Evolutionary conservation across 2,888 invertebrate species (phyloP).

Genomic region (Eristalis intricaria): DNA sequence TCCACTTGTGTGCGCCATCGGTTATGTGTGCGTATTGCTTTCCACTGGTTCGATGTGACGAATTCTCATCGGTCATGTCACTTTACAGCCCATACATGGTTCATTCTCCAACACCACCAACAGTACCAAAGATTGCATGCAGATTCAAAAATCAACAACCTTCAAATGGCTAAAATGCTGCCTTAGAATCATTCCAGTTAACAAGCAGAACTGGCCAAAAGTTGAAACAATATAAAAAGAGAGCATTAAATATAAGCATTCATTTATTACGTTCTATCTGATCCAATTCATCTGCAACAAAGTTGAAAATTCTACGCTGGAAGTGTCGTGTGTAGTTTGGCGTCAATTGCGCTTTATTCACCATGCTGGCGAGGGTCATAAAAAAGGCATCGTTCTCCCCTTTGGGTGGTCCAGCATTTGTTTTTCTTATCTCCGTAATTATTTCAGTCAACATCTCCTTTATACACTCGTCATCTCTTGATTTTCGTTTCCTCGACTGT

Average conservation of each 20-base stretch:
- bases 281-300: constrained; percentile 36
- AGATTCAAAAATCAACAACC: too few species aligned
- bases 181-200: too few species aligned
- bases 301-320: constrained; percentile 29
- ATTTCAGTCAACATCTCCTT: constrained; percentile 12
- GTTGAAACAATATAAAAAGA: not conserved
- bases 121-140: too few species aligned
- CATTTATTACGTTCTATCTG: constrained; percentile 24
- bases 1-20: too few species aligned
- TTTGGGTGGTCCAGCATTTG: not conserved
- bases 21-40: too few species aligned
- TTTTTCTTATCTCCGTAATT: not conserved
- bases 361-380: constrained; percentile 7
- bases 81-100: too few species aligned
- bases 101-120: too few species aligned
- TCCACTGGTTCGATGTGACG: too few species aligned
- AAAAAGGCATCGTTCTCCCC: constrained; percentile 27
- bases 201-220: too few species aligned
- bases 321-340: constrained; percentile 19
- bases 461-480: constrained; percentile 8
- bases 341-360: constrained; percentile 25
- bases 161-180: too few species aligned
- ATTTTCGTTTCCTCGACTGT: not conserved
- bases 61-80: too few species aligned
- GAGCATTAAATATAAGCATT: not conserved